phyloP scores from a whole-genome alignment of 2,797 vertebrate genomes.

The Pipistrellus pygmaeus region DNA sequence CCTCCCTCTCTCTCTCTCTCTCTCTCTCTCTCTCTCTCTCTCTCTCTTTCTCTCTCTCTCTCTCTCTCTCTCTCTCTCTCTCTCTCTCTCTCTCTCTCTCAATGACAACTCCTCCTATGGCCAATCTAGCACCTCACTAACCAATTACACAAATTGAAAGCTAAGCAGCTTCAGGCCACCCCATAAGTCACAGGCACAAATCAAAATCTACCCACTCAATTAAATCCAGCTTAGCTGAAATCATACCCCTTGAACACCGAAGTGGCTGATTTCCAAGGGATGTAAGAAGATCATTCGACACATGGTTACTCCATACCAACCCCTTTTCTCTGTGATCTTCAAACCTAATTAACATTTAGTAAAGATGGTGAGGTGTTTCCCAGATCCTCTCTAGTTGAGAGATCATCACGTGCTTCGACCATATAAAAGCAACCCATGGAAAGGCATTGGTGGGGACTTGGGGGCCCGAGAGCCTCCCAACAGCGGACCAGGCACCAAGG shows the following conservation, averaged over 20 bases:
- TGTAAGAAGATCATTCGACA: conserved; percentile 50
- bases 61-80: no score
- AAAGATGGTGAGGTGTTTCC: conserved; percentile 19
- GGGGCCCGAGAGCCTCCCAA: not conserved
- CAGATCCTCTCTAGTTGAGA: not conserved
- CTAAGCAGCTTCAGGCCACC: conserved; percentile 24
- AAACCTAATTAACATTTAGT: conserved; percentile 53
- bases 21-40: no score
- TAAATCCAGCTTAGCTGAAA: conserved; percentile 55
- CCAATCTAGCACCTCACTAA: not conserved
- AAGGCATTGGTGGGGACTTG: not conserved
- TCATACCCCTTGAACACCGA: conserved; percentile 41
- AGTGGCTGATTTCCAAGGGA: conserved; percentile 66
- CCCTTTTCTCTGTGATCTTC: conserved; percentile 53
- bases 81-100: no score
- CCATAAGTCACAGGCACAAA: conserved; percentile 52
- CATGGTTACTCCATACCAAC: conserved; percentile 44
- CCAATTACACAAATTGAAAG: not conserved
- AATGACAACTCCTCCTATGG: not conserved
- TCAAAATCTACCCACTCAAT: conserved; percentile 63
- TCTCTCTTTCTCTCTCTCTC: no score
- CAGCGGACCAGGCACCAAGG: not conserved
- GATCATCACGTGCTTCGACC: not conserved
- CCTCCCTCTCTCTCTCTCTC: no score
- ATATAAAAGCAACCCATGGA: not conserved